phyloP scores from a whole-genome alignment of 2,113 vertebrate species.

The Caretta caretta region DNA sequence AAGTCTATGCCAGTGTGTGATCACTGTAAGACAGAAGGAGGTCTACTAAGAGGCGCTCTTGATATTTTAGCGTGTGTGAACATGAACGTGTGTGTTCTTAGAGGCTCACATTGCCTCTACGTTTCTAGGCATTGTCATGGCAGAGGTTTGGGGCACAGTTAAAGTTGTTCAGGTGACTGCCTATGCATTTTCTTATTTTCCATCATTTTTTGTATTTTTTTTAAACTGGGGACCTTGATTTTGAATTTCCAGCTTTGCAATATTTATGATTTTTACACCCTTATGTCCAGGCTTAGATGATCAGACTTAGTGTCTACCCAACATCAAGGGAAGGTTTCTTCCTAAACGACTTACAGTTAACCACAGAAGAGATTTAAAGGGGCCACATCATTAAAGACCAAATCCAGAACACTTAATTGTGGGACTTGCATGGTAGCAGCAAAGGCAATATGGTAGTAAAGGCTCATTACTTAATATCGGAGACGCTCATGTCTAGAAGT shows the following conservation, averaged over 20 bases:
- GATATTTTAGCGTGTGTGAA: background rate
- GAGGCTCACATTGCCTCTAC: background rate
- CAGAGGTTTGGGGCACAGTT: background rate
- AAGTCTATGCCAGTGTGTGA: background rate
- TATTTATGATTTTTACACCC: background rate
- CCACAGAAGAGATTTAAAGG: no score
- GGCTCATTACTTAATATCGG: background rate
- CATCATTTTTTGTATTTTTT: background rate
- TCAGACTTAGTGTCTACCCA: background rate
- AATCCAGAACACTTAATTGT: no score
- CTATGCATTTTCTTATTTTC: background rate
- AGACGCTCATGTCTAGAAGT: background rate
- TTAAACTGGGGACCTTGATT: no score
- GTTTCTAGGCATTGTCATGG: background rate
- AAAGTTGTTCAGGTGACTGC: background rate
- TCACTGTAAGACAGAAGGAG: background rate
- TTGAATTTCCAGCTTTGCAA: background rate
- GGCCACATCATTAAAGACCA: no score
- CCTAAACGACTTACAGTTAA: no score
- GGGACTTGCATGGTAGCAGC: background rate
- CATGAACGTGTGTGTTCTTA: background rate
- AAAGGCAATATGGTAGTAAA: background rate
- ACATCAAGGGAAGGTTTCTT: background rate
- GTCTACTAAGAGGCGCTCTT: background rate
- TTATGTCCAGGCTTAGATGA: background rate